These are phyloP conservation scores for Brachyhypopomus occidentalis DNA, from an alignment of 2,113 vertebrate species.

Conservation along the genomic window DNA sequence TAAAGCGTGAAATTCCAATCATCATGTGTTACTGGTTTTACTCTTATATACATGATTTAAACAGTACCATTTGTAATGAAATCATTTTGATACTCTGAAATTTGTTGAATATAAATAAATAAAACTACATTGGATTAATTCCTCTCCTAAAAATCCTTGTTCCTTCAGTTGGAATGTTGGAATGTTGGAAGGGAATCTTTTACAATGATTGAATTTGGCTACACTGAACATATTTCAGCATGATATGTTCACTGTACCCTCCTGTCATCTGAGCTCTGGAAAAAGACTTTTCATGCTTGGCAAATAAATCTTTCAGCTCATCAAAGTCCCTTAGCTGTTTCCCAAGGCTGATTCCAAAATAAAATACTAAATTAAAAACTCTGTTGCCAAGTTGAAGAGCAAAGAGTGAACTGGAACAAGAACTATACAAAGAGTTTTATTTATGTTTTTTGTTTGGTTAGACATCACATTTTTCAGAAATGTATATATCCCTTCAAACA, in stretches of 20 bases:
- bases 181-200: slow-evolving; percentile 12
- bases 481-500: too few species aligned
- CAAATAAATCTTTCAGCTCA: not conserved
- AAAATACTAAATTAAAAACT: not conserved
- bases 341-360: not conserved
- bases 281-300: not conserved
- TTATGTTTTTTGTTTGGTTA: not conserved
- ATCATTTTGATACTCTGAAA: too few species aligned
- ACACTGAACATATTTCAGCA: slow-evolving; percentile 40
- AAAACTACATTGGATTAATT: not conserved
- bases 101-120: not conserved
- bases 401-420: not conserved
- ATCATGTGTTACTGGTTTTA: too few species aligned
- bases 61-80: too few species aligned
- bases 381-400: not conserved
- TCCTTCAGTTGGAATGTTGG: slow-evolving; percentile 1
- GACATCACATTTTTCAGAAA: too few species aligned
- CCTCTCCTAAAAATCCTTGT: not conserved
- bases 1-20: not conserved
- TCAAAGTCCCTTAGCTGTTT: not conserved
- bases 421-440: not conserved
- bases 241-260: not conserved
- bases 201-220: slow-evolving; percentile 46
- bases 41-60: too few species aligned
- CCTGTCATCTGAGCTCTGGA: not conserved